phyloP scores from a whole-genome alignment of 2,797 vertebrate species.

The Margarornis squamiger region DNA sequence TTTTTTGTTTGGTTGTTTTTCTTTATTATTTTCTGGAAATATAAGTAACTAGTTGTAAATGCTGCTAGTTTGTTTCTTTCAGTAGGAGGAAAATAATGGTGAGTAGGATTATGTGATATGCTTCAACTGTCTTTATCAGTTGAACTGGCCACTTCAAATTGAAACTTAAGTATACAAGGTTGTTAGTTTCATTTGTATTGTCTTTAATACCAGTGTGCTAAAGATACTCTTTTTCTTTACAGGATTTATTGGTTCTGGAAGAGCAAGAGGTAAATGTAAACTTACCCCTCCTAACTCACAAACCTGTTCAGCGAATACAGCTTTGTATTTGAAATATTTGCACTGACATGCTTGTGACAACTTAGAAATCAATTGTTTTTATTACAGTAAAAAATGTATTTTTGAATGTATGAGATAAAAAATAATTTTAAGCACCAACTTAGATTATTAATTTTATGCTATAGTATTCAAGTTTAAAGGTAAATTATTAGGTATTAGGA shows the following conservation, averaged over 20 bases:
- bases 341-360: neutral
- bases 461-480: neutral
- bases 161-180: neutral
- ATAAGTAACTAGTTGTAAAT: neutral
- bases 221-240: slow-evolving; percentile 51
- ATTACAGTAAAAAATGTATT: neutral
- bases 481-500: neutral
- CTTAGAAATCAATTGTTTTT: neutral
- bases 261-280: slow-evolving; percentile 90
- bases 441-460: neutral
- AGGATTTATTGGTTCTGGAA: slow-evolving; percentile 97
- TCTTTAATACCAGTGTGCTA: neutral
- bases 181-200: neutral
- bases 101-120: neutral
- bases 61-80: neutral
- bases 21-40: neutral
- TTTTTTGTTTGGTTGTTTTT: neutral
- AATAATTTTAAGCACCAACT: neutral
- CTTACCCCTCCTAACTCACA: neutral
- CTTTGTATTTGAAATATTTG: neutral
- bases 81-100: neutral
- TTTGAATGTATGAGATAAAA: neutral
- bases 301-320: neutral
- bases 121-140: neutral
- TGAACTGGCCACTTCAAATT: neutral